Base-by-base conservation (phyloP, 30 jellyfish, hydroid and myxozoan genomes). In the Hydractinia echinata region DNA sequence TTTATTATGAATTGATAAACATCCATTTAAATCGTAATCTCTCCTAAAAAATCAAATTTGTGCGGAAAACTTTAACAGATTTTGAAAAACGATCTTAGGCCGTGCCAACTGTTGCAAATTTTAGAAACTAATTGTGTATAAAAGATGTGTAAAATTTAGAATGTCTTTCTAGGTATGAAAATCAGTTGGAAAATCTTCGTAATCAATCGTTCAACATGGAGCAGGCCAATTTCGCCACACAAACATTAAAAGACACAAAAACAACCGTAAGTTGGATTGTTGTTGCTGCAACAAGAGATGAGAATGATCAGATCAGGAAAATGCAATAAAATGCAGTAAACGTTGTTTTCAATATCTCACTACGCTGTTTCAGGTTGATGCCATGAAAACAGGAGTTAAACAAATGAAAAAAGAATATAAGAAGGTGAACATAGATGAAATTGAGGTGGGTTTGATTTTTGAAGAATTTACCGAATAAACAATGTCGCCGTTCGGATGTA, bases 201-300 rank as follows among this genome's bases (percentile, higher is more conserved):
- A 87, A 83, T 48, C 99, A 93, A 81, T 93, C 99, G 8, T 93
- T 93, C 79, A 93, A 93, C 77, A 93, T 93, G 99, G 99, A 93
- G 94, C 99, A 93, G 77, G 95, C 99, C 5, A 93, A 93, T 60
- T 93, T 93, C 85, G 99, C 99, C 51, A 93, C 99, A 72, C 99
- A 93, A 61, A 83, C 99, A 8, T 82, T 93, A 9, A 93, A 87
- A 82, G 99, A 93, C 76, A 93, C 99, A 72, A 93, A 93, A 88
- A 93, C 99, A 5, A 93, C 99, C 21, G 99, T 93, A 84, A 79
- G 44, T 30, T 30, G 2, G 44, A 30, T 30, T 30, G 44, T 30
- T 30, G 2, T 30, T 30, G 44, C 44, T 1, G 44, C 44, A 30
- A 30, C 44, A 30, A 30, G 44, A 30, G 44, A 30, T 30, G 2